Conservation (phyloP, 2,888 invertebrate genomes). For the Pristionchus japonicus region DNA sequence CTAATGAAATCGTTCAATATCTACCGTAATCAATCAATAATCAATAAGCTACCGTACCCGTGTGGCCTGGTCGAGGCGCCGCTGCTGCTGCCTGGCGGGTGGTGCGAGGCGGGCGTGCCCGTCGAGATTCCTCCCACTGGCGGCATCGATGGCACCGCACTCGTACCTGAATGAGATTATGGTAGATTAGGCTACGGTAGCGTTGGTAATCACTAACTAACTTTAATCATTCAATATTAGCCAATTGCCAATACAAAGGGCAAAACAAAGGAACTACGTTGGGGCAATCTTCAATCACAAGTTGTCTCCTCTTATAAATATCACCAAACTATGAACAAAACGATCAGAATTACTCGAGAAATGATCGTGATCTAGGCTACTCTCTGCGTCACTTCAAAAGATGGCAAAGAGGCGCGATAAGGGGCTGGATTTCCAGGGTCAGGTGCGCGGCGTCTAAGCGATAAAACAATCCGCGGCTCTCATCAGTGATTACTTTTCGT, state of each 20-base stretch:
- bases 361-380: too few relatives aligned
- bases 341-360: too few relatives aligned
- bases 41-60: neutral
- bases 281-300: too few relatives aligned
- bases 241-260: neutral
- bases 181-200: neutral
- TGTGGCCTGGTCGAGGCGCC: neutral
- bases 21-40: conserved; percentile 5
- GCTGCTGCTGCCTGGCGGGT: neutral
- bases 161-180: neutral
- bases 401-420: too few relatives aligned
- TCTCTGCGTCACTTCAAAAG: too few relatives aligned
- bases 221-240: neutral
- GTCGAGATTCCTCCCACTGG: neutral
- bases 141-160: conserved; percentile 3
- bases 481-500: neutral
- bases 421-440: neutral
- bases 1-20: too few relatives aligned
- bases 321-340: too few relatives aligned
- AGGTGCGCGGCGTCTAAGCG: neutral
- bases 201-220: neutral
- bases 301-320: too few relatives aligned
- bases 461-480: neutral
- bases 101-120: neutral
- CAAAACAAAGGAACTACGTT: too few relatives aligned